Evolutionary conservation across 2,113 vertebrate species (phyloP).

Genomic region (Noturus placidus): DNA sequence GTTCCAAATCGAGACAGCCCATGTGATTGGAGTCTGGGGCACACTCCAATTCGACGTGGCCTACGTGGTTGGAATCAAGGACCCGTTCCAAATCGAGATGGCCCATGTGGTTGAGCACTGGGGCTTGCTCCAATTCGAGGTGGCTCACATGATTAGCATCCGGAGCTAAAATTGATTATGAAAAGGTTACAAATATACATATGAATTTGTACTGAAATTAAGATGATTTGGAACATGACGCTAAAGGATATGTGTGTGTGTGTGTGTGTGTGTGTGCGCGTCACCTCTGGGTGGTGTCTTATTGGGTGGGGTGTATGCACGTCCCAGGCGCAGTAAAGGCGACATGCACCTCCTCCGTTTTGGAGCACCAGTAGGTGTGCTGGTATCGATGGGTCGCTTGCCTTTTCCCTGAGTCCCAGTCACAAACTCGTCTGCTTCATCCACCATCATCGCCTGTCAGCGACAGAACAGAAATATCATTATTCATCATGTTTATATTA

Average conservation of each 20-base stretch:
- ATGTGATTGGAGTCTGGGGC: constrained; percentile 21
- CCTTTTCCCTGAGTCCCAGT: constrained; percentile 88
- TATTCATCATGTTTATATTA: background rate
- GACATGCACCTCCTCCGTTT: constrained; percentile 91
- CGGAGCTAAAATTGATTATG: background rate
- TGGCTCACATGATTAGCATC: constrained; percentile 38
- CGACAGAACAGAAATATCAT: constrained; percentile 14
- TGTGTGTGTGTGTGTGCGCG: background rate
- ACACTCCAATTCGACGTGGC: background rate
- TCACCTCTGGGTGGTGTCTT: constrained; percentile 50
- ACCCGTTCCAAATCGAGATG: constrained; percentile 3
- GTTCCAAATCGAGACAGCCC: constrained; percentile 4
- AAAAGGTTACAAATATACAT: background rate
- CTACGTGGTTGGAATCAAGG: background rate
- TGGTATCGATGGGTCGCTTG: constrained; percentile 75
- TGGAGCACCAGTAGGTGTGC: constrained; percentile 76
- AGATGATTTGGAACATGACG: background rate
- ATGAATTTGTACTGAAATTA: background rate
- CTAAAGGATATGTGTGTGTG: too few species aligned
- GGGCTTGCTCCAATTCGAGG: background rate
- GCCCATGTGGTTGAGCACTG: constrained; percentile 23
- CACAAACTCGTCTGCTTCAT: constrained; percentile 96
- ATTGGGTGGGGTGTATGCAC: constrained; percentile 46
- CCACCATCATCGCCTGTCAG: constrained; percentile 94
- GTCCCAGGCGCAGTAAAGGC: constrained; percentile 71